A percentile compares a stretch with the other conserved stretches of the same genome.
Evolutionary conservation across 2,888 invertebrate species (phyloP).

Genomic region (Hirtodrosophila duncani): DNA sequence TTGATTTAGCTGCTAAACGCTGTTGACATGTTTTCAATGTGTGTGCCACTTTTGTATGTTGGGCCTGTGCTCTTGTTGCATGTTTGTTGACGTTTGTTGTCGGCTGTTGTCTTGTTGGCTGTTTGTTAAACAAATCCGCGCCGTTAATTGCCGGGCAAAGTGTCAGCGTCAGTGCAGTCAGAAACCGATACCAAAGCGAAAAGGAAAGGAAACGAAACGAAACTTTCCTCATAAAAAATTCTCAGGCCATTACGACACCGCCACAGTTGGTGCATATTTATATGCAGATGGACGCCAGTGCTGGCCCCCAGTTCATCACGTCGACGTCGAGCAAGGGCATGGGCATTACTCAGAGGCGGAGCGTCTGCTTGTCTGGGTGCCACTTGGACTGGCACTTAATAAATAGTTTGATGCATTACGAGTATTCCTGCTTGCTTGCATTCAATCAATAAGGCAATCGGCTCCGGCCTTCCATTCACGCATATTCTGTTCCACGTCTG

Average conservation of each 20-base stretch:
- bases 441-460: slow-evolving; percentile 56
- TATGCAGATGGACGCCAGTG: too few species aligned
- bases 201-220: slow-evolving; percentile 9
- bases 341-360: slow-evolving; percentile 47
- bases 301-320: slow-evolving; percentile 37
- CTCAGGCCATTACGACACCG: slow-evolving; percentile 36
- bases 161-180: slow-evolving; percentile 37
- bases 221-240: slow-evolving; percentile 21
- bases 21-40: slow-evolving; percentile 38
- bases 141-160: slow-evolving; percentile 63
- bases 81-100: slow-evolving; percentile 12
- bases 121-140: slow-evolving; percentile 67
- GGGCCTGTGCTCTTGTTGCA: neutral
- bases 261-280: too few species aligned
- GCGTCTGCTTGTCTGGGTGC: slow-evolving; percentile 55
- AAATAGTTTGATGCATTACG: slow-evolving; percentile 67
- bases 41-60: slow-evolving; percentile 33
- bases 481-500: neutral
- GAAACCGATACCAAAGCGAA: slow-evolving; percentile 8
- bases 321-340: too few species aligned
- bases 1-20: slow-evolving; percentile 59
- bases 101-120: slow-evolving; percentile 55
- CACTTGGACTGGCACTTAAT: slow-evolving; percentile 55
- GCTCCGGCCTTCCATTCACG: neutral
- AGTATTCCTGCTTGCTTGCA: slow-evolving; percentile 47